These are phyloP conservation scores for Dynastes grantii DNA, from an alignment of 2,888 invertebrate species.

Conservation along the genomic window DNA sequence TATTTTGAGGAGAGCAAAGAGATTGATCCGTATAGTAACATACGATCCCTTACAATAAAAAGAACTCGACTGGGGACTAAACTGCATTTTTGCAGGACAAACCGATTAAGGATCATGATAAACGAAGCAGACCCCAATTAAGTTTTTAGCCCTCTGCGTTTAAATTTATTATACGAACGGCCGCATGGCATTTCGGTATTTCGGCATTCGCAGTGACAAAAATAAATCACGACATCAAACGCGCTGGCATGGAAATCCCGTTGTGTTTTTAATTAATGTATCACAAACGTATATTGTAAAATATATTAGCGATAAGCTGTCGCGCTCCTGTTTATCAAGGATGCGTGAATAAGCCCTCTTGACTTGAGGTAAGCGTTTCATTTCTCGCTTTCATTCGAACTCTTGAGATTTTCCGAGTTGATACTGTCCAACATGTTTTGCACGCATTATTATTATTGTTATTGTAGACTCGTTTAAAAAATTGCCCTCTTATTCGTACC, in stretches of 20 bases:
- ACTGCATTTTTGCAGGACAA: too few relatives aligned
- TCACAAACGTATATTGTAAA: conserved; percentile 18
- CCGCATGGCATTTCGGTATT: neutral
- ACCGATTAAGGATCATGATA: too few relatives aligned
- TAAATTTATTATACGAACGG: neutral
- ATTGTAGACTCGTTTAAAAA: neutral
- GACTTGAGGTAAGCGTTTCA: neutral
- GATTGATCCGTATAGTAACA: too few relatives aligned
- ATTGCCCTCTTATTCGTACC: neutral
- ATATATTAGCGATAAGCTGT: conserved; percentile 39
- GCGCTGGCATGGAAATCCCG: neutral
- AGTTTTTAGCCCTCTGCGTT: conserved; percentile 19
- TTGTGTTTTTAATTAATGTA: conserved; percentile 36
- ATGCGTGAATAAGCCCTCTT: neutral
- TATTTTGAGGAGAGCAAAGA: too few relatives aligned
- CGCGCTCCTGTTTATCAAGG: conserved; percentile 31
- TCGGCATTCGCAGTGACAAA: neutral
- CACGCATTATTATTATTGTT: conserved; percentile 13
- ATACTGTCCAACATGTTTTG: conserved; percentile 30
- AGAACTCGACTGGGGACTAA: too few relatives aligned
- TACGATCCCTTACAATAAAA: too few relatives aligned
- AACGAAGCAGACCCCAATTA: conserved; percentile 24
- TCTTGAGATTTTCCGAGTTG: conserved; percentile 11
- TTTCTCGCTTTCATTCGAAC: conserved; percentile 22
- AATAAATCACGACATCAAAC: conserved; percentile 38